Conservation (phyloP, 1,140 invertebrate species). For the Helicorthomorpha holstii region DNA sequence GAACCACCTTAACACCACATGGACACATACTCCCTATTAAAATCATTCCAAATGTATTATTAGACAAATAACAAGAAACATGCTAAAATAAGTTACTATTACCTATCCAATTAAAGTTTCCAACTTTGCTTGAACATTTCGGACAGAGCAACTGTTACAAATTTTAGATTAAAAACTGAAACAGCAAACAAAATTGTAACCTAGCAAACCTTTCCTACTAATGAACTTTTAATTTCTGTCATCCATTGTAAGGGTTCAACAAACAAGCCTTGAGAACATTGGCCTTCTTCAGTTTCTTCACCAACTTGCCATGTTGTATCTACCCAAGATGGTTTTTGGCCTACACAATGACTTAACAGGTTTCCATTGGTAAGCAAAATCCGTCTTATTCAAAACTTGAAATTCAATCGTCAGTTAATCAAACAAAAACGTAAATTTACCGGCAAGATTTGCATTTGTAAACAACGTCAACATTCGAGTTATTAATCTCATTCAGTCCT, state of each 20-base stretch:
- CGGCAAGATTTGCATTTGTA: background rate
- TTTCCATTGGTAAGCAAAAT: background rate
- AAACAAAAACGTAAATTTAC: background rate
- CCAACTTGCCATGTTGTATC: conserved; percentile 1
- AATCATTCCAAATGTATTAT: background rate
- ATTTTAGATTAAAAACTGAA: background rate
- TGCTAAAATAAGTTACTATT: background rate
- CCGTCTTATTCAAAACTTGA: background rate
- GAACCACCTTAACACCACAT: conserved; percentile 63
- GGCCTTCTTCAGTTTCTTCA: background rate
- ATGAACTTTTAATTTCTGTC: background rate
- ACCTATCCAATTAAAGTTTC: conserved; percentile 1
- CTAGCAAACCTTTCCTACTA: background rate
- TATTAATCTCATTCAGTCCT: background rate
- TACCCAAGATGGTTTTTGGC: background rate
- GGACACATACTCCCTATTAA: conserved; percentile 55
- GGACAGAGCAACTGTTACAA: background rate
- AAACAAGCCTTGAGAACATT: background rate
- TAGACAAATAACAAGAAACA: background rate
- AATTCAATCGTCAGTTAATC: background rate
- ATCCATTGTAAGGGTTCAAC: background rate
- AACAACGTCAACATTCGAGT: background rate
- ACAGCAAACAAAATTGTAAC: background rate
- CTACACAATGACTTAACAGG: background rate
- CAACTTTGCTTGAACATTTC: background rate